Evolutionary conservation across 2,113 vertebrate species (phyloP).

Genomic region (Rhodinocichla rosea): DNA sequence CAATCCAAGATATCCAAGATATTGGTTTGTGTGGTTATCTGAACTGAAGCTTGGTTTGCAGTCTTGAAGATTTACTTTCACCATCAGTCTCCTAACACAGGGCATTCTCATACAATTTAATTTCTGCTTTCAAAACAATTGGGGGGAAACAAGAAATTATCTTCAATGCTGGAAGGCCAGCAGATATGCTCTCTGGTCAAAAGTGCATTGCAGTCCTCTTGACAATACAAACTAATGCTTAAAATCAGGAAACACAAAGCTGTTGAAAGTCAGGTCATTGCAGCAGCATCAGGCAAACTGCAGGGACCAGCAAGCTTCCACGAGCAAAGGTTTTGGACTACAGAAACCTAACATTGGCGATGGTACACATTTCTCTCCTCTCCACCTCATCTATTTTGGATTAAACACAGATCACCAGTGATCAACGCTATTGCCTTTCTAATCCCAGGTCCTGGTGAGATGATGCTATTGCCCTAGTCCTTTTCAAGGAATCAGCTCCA

Average conservation of each 20-base stretch:
- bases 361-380: neutral
- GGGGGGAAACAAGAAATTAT: neutral
- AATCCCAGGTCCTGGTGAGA: neutral
- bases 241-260: neutral
- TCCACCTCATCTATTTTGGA: neutral
- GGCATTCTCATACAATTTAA: neutral
- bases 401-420: neutral
- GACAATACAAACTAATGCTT: neutral
- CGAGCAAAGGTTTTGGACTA: neutral
- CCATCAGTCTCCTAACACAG: neutral
- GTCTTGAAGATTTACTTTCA: neutral
- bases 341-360: neutral
- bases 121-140: neutral
- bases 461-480: neutral
- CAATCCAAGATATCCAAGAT: neutral
- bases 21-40: neutral
- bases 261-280: neutral
- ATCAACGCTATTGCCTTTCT: neutral
- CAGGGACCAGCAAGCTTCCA: neutral
- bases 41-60: neutral
- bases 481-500: neutral
- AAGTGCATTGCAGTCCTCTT: neutral
- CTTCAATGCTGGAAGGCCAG: neutral
- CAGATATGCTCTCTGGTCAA: neutral
- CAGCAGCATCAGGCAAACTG: neutral